A percentile compares a stretch with the other conserved stretches of the same genome.
These are phyloP conservation scores for Malacoctenus gilli DNA, from an alignment of 2,797 vertebrate species.

Conservation along the genomic window DNA sequence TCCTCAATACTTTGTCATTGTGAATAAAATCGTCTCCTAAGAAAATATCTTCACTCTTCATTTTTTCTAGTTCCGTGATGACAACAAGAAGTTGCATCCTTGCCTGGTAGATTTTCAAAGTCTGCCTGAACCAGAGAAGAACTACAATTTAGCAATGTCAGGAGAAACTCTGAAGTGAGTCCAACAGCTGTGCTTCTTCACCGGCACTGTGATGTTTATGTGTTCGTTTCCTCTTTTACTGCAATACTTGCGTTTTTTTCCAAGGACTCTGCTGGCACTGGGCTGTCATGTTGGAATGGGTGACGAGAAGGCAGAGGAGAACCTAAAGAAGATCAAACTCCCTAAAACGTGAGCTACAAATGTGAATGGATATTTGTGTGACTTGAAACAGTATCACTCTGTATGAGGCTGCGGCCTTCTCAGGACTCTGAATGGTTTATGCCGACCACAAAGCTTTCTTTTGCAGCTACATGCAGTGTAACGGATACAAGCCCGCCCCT, in stretches of 20 bases:
- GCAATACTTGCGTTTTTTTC: constrained; percentile 18
- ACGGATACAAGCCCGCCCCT: constrained; percentile 90
- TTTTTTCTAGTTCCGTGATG: constrained; percentile 84
- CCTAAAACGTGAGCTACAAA: constrained; percentile 88
- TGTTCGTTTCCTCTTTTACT: constrained; percentile 24
- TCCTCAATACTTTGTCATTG: neutral
- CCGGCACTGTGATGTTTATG: no score
- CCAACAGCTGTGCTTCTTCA: neutral
- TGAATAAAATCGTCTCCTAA: neutral
- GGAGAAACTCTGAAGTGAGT: constrained; percentile 94
- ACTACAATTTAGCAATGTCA: constrained; percentile 95
- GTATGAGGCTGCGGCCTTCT: no score
- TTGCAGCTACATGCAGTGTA: constrained; percentile 88
- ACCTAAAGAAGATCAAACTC: constrained; percentile 91
- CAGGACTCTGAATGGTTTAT: no score
- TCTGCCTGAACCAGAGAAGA: constrained; percentile 91
- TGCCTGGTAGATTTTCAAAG: constrained; percentile 91
- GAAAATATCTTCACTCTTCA: neutral
- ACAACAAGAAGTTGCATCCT: constrained; percentile 92
- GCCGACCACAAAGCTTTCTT: constrained; percentile 25
- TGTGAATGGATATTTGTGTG: no score
- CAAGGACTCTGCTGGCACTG: constrained; percentile 89
- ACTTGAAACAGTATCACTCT: no score
- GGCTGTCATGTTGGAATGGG: constrained; percentile 96
- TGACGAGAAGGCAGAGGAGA: constrained; percentile 95